Evolutionary conservation across 2,113 vertebrate species (phyloP).

Genomic region (Trinectes maculatus): DNA sequence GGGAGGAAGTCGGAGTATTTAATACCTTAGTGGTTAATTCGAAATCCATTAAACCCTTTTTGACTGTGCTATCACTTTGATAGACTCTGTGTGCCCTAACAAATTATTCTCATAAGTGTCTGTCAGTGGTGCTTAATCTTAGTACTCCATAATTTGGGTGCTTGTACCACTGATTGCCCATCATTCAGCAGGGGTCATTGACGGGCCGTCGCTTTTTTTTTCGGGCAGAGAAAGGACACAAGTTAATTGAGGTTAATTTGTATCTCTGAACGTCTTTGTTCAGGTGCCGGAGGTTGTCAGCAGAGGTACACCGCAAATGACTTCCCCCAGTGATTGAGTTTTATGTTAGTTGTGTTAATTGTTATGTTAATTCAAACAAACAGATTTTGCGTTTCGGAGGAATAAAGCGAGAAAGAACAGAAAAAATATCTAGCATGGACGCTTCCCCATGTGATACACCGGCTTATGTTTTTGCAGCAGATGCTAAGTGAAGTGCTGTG

Average conservation of each 20-base stretch:
- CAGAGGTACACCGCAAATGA: slow-evolving; percentile 17
- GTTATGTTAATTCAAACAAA: not conserved
- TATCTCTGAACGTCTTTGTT: slow-evolving; percentile 50
- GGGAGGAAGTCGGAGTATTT: not conserved
- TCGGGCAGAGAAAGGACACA: slow-evolving; percentile 27
- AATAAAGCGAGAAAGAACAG: not conserved
- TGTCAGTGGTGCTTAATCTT: slow-evolving; percentile 56
- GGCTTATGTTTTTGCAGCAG: slow-evolving; percentile 8
- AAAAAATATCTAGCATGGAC: not conserved
- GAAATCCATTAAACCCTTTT: not conserved
- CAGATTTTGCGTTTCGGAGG: slow-evolving; percentile 4
- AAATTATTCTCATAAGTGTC: slow-evolving; percentile 49
- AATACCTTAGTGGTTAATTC: slow-evolving; percentile 13
- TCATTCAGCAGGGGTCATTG: slow-evolving; percentile 49
- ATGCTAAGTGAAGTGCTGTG: slow-evolving; percentile 34
- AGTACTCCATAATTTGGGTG: slow-evolving; percentile 52
- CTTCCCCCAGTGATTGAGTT: not conserved
- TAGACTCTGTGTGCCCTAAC: slow-evolving; percentile 24
- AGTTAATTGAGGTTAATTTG: slow-evolving; percentile 74
- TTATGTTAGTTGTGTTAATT: slow-evolving; percentile 10
- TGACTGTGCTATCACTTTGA: slow-evolving; percentile 8
- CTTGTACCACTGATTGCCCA: slow-evolving; percentile 42
- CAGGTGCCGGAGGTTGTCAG: slow-evolving; percentile 49
- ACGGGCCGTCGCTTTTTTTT: slow-evolving; percentile 17
- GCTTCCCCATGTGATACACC: not conserved